phyloP scores from a whole-genome alignment of 2,113 vertebrate genomes.

The Nanorana parkeri region DNA sequence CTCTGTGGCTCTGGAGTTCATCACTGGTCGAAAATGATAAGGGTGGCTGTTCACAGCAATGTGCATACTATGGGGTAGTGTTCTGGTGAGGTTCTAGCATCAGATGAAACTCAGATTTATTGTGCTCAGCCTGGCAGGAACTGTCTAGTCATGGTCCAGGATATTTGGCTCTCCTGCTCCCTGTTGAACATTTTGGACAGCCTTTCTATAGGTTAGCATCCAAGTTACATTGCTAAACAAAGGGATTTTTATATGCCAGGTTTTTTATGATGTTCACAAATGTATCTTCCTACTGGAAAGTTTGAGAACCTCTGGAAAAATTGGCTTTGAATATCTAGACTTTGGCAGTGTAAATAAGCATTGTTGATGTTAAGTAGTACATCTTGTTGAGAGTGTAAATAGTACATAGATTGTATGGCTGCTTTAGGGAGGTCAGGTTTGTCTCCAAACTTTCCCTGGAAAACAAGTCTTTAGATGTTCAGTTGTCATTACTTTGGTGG shows the following conservation, averaged over 20 bases:
- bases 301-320: background rate
- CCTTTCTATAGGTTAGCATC: conserved; percentile 58
- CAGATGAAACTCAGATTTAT: conserved; percentile 14
- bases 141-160: conserved; percentile 71
- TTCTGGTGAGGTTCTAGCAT: conserved; percentile 11
- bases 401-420: too few relatives aligned
- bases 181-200: conserved; percentile 76
- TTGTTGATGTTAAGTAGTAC: background rate
- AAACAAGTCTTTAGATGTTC: conserved; percentile 27
- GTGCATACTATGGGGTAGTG: background rate
- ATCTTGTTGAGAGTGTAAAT: too few relatives aligned
- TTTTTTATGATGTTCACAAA: background rate
- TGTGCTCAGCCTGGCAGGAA: conserved; percentile 59
- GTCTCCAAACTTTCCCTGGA: conserved; percentile 34
- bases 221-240: conserved; percentile 60
- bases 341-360: background rate
- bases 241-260: background rate
- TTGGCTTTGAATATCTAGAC: background rate
- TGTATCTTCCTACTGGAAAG: background rate
- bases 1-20: background rate
- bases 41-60: background rate
- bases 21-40: background rate
- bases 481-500: conserved; percentile 21
- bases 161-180: conserved; percentile 67
- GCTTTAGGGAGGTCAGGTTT: background rate